Evolutionary conservation across 2,113 vertebrate species (phyloP), one percentile per base, ranked within the genome.

Genomic region (Podilymbus podiceps): DNA sequence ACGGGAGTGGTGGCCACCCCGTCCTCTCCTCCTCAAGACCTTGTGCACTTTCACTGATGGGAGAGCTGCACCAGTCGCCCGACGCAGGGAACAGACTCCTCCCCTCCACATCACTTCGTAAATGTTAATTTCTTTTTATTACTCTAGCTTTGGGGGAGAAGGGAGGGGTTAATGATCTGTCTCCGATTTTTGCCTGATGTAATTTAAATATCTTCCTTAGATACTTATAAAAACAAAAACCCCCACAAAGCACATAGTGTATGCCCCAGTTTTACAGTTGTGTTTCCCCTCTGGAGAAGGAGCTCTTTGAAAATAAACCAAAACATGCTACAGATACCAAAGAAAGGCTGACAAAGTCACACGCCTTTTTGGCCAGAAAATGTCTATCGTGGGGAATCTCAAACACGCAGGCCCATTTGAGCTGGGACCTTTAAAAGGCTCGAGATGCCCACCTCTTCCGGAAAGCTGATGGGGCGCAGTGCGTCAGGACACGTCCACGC

Each of bases 11-110:
- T 0, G 23, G 8, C 69, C 63, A 35, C 44, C 44, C 62, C 5
- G 2, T 17, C 18, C 78, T 25, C 78, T 56, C 33, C 53, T 42
- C 3, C 1, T 6, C 64, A 21, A 10, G 19, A 42, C 15, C 33
- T 47, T 24, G 0, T 2, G 15, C 9, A 0, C 40, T 5, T 5
- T 2, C 66, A 12, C 58, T 1, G 1, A 35, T 1, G 4, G 44
- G 27, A 77, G 47, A 85, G 50, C 52, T n/a, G 46, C 28, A 15
- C 31, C 28, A 15, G 46, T 28, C 3, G 2, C 47, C 44, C 7
- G 44, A 8, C 3, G 3, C 28, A 22, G 0, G 3, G 25, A 60
- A 72, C 12, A 23, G 72, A 71, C 2, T 38, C 44, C 15, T 71
- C 20, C 24, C 30, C 67, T 87, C 60, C 66, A 64, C 52, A 71